A percentile compares a stretch with the other conserved stretches of the same genome.
These are phyloP conservation scores for Apamea anceps DNA, from an alignment of 2,888 invertebrate species.

Conservation along the genomic window DNA sequence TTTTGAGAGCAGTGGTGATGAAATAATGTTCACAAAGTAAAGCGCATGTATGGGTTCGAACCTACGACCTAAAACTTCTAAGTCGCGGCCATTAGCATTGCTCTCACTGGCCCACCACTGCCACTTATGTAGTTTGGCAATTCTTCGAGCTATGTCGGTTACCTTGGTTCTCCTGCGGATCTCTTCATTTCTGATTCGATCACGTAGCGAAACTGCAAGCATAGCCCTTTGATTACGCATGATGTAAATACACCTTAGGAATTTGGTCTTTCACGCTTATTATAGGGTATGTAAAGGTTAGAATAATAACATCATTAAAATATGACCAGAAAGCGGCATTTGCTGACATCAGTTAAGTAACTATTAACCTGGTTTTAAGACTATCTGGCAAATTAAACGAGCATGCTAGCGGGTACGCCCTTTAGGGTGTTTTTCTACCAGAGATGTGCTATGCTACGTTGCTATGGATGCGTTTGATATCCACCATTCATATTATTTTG, in stretches of 20 bases:
- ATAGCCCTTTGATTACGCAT: background rate
- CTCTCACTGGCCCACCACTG: no score
- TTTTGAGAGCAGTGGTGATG: no score
- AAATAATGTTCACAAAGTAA: no score
- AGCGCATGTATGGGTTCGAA: no score
- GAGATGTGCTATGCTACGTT: no score
- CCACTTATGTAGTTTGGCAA: background rate
- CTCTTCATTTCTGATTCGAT: no score
- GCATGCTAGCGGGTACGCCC: background rate
- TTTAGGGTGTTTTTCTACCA: background rate
- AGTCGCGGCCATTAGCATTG: no score
- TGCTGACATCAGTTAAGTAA: background rate
- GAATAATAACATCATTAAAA: slow-evolving; percentile 14
- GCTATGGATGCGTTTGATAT: no score
- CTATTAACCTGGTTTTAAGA: background rate
- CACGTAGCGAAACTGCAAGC: background rate
- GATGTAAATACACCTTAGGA: background rate
- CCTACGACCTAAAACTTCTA: no score
- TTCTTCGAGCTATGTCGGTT: background rate
- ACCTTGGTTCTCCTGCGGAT: background rate
- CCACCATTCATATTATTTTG: no score
- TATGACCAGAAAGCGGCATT: slow-evolving; percentile 7
- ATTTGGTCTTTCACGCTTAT: slow-evolving; percentile 12
- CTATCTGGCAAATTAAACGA: background rate
- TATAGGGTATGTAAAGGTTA: slow-evolving; percentile 5